Evolutionary conservation across 2,888 invertebrate species (phyloP).

Genomic region (Unio pictorum): DNA sequence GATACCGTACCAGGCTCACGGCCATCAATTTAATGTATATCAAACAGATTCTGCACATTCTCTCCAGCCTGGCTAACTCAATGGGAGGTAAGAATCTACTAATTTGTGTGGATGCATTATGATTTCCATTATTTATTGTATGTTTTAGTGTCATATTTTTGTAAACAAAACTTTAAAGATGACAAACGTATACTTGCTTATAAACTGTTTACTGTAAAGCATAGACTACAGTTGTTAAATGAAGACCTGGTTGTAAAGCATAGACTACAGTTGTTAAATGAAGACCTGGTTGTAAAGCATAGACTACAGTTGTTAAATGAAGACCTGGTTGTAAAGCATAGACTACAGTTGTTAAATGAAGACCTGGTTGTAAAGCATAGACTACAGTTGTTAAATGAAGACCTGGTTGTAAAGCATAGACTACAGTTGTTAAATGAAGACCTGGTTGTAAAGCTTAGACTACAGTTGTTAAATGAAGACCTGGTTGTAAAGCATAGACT

Average conservation of each 20-base stretch:
- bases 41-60: slow-evolving; percentile 86
- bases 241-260: not conserved
- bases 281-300: not conserved
- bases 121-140: too few species aligned
- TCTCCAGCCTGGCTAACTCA: slow-evolving; percentile 73
- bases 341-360: too few species aligned
- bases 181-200: slow-evolving; percentile 10
- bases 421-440: too few species aligned
- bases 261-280: too few species aligned
- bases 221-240: too few species aligned
- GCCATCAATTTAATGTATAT: slow-evolving; percentile 85
- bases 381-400: too few species aligned
- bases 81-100: slow-evolving; percentile 55
- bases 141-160: too few species aligned
- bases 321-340: not conserved
- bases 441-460: not conserved
- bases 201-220: slow-evolving; percentile 23
- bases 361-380: not conserved
- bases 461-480: too few species aligned
- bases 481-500: not conserved
- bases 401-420: not conserved
- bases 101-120: too few species aligned
- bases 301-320: too few species aligned
- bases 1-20: slow-evolving; percentile 82
- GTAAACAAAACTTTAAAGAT: too few species aligned